These are phyloP conservation scores for Mormyrus lacerda DNA, from an alignment of 2,113 vertebrate genomes.

Conservation along the genomic window DNA sequence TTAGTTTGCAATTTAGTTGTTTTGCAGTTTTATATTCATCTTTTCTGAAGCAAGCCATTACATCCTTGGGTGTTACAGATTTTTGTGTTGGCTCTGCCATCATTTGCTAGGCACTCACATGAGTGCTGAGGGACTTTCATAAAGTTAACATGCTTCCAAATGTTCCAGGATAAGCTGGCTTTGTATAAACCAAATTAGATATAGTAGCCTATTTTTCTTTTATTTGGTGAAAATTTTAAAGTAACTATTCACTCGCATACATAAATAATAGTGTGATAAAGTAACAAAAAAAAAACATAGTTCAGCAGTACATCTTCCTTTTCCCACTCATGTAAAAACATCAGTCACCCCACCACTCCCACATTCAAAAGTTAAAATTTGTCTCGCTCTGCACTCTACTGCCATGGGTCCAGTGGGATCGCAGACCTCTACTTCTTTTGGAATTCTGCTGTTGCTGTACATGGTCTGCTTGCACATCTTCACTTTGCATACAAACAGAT, in stretches of 20 bases:
- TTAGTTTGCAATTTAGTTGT: background rate
- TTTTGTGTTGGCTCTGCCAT: background rate
- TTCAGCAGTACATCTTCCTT: background rate
- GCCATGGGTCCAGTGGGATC: background rate
- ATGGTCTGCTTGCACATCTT: background rate
- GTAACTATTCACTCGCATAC: background rate
- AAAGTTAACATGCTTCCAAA: background rate
- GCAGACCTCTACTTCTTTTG: background rate
- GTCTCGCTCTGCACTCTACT: background rate
- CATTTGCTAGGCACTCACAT: background rate
- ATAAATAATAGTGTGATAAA: background rate
- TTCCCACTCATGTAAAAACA: background rate
- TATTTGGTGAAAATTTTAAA: background rate
- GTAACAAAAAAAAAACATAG: background rate
- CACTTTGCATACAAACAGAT: background rate
- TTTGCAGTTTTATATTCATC: background rate
- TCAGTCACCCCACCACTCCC: background rate
- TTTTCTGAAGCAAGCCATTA: background rate
- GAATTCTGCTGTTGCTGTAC: background rate
- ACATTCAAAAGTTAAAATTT: background rate
- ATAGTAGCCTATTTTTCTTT: background rate
- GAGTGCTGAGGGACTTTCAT: background rate
- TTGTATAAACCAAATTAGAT: background rate
- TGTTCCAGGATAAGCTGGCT: background rate
- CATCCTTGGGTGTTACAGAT: background rate